Evolutionary conservation across 1,140 invertebrate genomes (phyloP), one percentile per base, ranked within the genome.

Genomic region (Drosophila eugracilis): DNA sequence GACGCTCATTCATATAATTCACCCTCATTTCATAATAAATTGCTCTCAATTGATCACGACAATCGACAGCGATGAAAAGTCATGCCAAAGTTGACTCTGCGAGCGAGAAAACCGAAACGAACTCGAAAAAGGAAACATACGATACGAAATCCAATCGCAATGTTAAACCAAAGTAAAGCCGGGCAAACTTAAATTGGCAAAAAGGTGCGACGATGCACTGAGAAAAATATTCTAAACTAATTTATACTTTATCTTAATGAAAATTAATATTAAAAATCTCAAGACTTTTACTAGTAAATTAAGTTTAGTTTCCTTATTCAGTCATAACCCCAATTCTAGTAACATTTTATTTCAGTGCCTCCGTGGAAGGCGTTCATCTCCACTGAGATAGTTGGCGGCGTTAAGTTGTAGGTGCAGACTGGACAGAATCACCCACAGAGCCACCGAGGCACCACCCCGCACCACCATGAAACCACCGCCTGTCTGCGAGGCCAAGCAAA

Each of bases 31-130:
- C 90, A 85, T 91, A 91, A 91, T 91, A 91, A 91, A 91, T 91
- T 91, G 90, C 90, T 91, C 90, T 91, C 90, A 91, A 91, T 91
- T 91, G 90, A 91, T 91, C 90, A 91, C 90, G 90, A 91, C 90
- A 91, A 91, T 89, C 89, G 89, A 89, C 85, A 89, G 81, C 80
- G 81, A 90, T 88, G 88, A 89, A 89, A 89, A 89, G 85, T 89
- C 85, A 89, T 89, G 85, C 85, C 85, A 89, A 89, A 89, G 85
- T 89, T 89, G 84, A 89, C 79, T 75, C 58, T 63, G 37, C 30
- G 45, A 81, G 70, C 58, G 47, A 49, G 50, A 54, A 77, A 76
- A 58, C 41, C 50, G 45, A 86, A 85, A 88, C 73, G 75, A 65
- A 88, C 73, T 75, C 78, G 32, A 62, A 76, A 66, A 67, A 67